phyloP scores from a whole-genome alignment of 2,888 invertebrate genomes.

The Lottia scabra region DNA sequence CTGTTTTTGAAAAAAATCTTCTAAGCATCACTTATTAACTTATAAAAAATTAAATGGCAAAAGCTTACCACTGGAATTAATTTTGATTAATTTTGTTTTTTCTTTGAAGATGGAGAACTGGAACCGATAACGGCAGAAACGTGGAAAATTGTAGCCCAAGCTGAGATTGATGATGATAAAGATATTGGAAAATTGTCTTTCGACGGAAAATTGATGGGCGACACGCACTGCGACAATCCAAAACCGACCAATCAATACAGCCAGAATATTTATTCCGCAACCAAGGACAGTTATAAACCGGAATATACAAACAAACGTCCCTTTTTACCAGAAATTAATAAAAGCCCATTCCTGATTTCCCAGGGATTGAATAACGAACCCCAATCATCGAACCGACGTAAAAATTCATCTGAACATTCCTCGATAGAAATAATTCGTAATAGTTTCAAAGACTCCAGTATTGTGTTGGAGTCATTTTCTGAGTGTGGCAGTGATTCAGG shows the following conservation, averaged over 20 bases:
- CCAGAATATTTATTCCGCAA: slow-evolving; percentile 9
- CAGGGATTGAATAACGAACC: slow-evolving; percentile 43
- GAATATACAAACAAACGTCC: slow-evolving; percentile 26
- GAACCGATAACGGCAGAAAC: slow-evolving; percentile 51
- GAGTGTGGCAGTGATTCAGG: not conserved
- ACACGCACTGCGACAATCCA: not conserved
- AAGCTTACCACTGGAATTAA: no score
- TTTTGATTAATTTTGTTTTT: not conserved
- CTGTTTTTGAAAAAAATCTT: not conserved
- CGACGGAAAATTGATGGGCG: not conserved
- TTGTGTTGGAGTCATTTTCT: not conserved
- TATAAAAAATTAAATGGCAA: no score
- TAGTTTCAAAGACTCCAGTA: slow-evolving; percentile 7
- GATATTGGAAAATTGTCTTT: slow-evolving; percentile 17
- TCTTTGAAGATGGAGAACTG: slow-evolving; percentile 29
- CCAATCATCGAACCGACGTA: not conserved
- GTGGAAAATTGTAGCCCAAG: slow-evolving; percentile 53
- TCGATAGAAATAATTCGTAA: slow-evolving; percentile 16
- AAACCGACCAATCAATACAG: slow-evolving; percentile 10
- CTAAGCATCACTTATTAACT: no score
- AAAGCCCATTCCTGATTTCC: slow-evolving; percentile 50
- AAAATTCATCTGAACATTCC: not conserved
- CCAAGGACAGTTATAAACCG: slow-evolving; percentile 8
- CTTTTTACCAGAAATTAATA: slow-evolving; percentile 51
- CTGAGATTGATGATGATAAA: slow-evolving; percentile 34